Conservation (phyloP, 2,888 invertebrate genomes). For the Halictus quadricinctus region DNA sequence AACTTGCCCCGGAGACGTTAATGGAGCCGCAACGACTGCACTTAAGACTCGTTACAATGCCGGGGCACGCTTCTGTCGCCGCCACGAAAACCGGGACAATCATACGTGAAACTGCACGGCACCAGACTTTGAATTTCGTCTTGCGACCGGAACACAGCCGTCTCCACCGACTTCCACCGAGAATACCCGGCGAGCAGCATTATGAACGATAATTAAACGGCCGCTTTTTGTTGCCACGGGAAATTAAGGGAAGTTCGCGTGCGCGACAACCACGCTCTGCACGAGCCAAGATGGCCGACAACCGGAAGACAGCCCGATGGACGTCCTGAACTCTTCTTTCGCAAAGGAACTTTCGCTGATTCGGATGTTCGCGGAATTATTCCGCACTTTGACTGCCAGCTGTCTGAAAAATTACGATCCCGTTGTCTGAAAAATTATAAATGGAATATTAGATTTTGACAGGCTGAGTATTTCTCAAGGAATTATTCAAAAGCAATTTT, state of each 20-base stretch:
- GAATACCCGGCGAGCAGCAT: neutral
- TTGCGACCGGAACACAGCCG: neutral
- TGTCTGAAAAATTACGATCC: neutral
- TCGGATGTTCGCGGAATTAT: neutral
- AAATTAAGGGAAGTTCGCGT: neutral
- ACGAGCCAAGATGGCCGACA: constrained; percentile 4
- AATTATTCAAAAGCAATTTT: too few species aligned
- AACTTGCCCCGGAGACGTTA: constrained; percentile 59
- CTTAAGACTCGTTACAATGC: constrained; percentile 62
- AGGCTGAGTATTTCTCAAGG: too few species aligned
- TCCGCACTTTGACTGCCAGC: neutral
- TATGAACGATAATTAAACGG: constrained; percentile 6
- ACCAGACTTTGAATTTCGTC: neutral
- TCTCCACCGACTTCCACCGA: neutral
- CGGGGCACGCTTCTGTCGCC: constrained; percentile 31
- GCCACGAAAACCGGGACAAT: constrained; percentile 49
- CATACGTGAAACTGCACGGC: constrained; percentile 27
- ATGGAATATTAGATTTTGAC: too few species aligned
- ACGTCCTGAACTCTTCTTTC: neutral
- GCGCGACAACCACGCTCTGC: neutral
- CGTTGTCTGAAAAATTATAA: neutral
- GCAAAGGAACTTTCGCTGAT: neutral
- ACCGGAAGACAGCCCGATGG: neutral
- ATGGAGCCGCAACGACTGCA: constrained; percentile 61
- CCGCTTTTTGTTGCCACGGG: neutral